These are phyloP conservation scores for Sesamia inferens DNA, from an alignment of 2,888 invertebrate genomes.

Conservation along the genomic window DNA sequence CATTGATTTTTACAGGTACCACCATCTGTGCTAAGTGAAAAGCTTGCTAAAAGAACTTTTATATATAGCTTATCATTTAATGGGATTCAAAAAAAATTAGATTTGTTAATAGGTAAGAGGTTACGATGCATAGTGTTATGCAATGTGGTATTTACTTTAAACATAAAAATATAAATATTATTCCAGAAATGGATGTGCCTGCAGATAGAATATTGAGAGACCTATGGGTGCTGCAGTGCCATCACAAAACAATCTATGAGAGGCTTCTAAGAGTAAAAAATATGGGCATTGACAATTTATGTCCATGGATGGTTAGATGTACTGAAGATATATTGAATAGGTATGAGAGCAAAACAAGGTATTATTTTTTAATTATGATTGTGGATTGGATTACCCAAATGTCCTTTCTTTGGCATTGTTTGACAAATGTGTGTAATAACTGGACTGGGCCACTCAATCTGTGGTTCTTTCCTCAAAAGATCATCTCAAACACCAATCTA, in stretches of 20 bases:
- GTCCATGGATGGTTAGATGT: constrained; percentile 92
- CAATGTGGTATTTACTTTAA: too few relatives aligned
- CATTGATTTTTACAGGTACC: constrained; percentile 76
- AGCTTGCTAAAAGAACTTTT: constrained; percentile 87
- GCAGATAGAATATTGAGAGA: constrained; percentile 90
- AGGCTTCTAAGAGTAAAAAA: constrained; percentile 87
- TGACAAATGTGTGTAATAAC: too few relatives aligned
- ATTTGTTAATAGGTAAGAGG: constrained; percentile 84
- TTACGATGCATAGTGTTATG: not conserved
- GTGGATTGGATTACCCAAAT: too few relatives aligned
- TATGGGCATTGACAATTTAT: constrained; percentile 86
- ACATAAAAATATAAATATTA: not conserved
- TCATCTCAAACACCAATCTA: too few relatives aligned
- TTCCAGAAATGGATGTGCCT: constrained; percentile 87
- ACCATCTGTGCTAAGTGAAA: constrained; percentile 83
- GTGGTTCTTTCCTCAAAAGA: too few relatives aligned
- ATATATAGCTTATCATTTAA: constrained; percentile 89
- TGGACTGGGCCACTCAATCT: too few relatives aligned
- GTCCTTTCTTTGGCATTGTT: too few relatives aligned
- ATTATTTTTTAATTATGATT: too few relatives aligned
- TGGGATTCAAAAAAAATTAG: constrained; percentile 87
- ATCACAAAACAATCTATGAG: constrained; percentile 86
- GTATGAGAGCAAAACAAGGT: constrained; percentile 71
- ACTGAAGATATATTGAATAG: constrained; percentile 89
- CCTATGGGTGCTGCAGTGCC: constrained; percentile 91